Conservation (phyloP, 2,888 invertebrate species). For the Tigriopus californicus region DNA sequence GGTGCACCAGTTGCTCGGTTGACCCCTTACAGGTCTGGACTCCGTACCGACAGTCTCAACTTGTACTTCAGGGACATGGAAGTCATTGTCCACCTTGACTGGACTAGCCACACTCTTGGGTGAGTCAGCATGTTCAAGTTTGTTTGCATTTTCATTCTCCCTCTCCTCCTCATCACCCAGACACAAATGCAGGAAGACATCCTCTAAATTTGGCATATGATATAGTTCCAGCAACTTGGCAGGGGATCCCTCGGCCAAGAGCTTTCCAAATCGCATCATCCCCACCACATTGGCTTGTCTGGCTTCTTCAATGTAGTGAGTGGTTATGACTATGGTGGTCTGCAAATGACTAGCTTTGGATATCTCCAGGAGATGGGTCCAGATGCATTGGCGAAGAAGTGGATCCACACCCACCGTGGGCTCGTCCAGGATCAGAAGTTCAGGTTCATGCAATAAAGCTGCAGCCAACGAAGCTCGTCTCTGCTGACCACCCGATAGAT, state of each 20-base stretch:
- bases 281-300: constrained; percentile 23
- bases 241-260: constrained; percentile 27
- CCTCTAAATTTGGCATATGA: neutral
- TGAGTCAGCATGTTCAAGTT: too few relatives aligned
- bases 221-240: constrained; percentile 18
- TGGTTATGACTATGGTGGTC: constrained; percentile 30
- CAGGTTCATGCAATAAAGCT: constrained; percentile 28
- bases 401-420: constrained; percentile 32
- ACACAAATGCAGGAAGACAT: constrained; percentile 18
- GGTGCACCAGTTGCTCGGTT: neutral
- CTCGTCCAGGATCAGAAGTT: constrained; percentile 29
- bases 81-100: too few relatives aligned
- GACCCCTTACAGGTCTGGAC: too few relatives aligned
- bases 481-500: constrained; percentile 6
- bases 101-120: too few relatives aligned
- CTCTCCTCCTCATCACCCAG: neutral
- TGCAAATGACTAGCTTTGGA: constrained; percentile 8
- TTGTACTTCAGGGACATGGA: too few relatives aligned
- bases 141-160: too few relatives aligned
- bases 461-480: constrained; percentile 26
- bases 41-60: too few relatives aligned
- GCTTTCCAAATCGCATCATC: constrained; percentile 26
- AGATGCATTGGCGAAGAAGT: constrained; percentile 21
- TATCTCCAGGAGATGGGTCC: constrained; percentile 18
- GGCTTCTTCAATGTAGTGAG: constrained; percentile 32